Evolutionary conservation across 2,888 invertebrate species (phyloP).

Genomic region (Mantis religiosa): DNA sequence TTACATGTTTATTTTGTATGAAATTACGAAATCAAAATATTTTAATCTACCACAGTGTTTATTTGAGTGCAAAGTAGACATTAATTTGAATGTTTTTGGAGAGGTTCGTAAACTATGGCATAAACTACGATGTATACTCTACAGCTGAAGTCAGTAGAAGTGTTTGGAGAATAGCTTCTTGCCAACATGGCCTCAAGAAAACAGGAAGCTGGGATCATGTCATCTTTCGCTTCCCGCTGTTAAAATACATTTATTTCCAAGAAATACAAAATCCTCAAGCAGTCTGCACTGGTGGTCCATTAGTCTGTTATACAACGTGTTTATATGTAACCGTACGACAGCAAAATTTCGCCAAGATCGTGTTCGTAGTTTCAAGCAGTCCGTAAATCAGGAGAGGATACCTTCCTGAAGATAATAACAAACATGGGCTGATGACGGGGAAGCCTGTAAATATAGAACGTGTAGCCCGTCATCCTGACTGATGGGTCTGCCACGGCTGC

Average conservation of each 20-base stretch:
- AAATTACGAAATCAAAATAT: too few relatives aligned
- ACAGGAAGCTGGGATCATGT: too few relatives aligned
- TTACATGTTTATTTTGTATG: too few relatives aligned
- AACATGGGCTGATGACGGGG: neutral
- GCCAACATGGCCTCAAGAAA: too few relatives aligned
- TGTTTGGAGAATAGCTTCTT: too few relatives aligned
- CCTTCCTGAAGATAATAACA: neutral
- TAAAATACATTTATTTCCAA: neutral
- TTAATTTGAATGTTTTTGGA: too few relatives aligned
- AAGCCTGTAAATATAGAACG: neutral
- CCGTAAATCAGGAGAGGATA: neutral
- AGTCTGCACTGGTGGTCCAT: neutral
- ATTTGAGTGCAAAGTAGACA: too few relatives aligned
- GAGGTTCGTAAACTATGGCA: too few relatives aligned
- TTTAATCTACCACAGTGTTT: too few relatives aligned
- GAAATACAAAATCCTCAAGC: neutral
- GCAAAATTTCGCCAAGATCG: neutral
- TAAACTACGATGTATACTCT: too few relatives aligned
- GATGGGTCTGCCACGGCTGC: neutral
- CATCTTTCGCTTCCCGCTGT: too few relatives aligned
- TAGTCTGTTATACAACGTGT: neutral
- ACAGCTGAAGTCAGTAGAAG: too few relatives aligned
- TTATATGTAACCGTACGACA: neutral
- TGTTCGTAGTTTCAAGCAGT: neutral
- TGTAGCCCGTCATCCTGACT: neutral